Evolutionary conservation across 2,797 vertebrate species (phyloP), one percentile per base, ranked within the genome.

Genomic region (Lacerta bilineata): DNA sequence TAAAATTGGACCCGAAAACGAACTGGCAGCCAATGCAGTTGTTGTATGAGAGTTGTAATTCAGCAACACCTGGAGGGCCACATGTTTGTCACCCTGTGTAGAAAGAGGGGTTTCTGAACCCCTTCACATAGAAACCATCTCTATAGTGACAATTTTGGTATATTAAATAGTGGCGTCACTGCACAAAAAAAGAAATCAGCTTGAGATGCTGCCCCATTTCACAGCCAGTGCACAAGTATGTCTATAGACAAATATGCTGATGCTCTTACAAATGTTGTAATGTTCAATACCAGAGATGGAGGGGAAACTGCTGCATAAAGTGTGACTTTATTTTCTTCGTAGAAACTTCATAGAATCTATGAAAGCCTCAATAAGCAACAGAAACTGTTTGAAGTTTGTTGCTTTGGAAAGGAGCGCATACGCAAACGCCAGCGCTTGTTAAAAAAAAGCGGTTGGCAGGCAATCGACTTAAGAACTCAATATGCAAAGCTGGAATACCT

Each of bases 401-500:
- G 39, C 33, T 59, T 5, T 61, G 18, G 66, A 76, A 7, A 25
- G 68, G 46, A 33, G 72, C n/a, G 79, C 41, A 71, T 23, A 64
- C 25, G 8, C 69, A 75, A 81, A 18, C 86, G 25, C 82, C 82
- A 87, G 8, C 86, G 50, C 66, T 87, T 68, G 79, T 59, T 79
- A 87, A 36, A 33, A 36, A 33, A 36, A 36, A 46, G 29, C 20
- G 18, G 27, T 61, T 27, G 79, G 36, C 17, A 43, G 25, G 20
- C 50, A 72, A 20, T 84, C 33, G 8, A 64, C 17, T 25, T 36
- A 23, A 64, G 74, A 83, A 72, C 36, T 91, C 59, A 79, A 1
- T 23, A 50, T 43, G 8, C 76, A 50, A 66, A 83, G 8, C 66
- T 88, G 88, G 84, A 89, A 89, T 80, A n/a, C 33, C 43, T 64